Base-by-base conservation (phyloP, 64 coral and sea anemone species). In the Montipora capricornis region DNA sequence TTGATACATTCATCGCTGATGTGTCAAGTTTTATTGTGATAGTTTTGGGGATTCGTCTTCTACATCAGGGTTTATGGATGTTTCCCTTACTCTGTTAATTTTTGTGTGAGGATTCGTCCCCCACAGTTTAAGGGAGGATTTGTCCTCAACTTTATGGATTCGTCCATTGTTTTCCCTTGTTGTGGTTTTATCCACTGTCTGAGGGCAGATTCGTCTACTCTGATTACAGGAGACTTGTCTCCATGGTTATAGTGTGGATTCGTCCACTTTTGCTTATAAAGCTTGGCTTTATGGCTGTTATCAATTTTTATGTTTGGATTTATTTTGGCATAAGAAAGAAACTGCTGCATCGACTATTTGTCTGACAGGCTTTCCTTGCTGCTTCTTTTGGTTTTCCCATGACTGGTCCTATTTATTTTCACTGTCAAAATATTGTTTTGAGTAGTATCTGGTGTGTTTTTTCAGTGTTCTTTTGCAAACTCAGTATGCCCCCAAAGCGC, bases 351-450 rank as follows among this genome's bases (percentile, higher is more conserved):
- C 26, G 26, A 81, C 79, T 81, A 5, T 44, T 8, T 79, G 76
- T 79, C 24, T 79, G 76, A 79, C 78, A 57, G 78, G 78, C 78
- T 50, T 80, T 81, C 55, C 79, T 22, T 58, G 48, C 79, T 19
- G 19, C 79, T 29, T 53, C 24, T 1, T 47, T 79, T 79, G 0
- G 5, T 45, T 44, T 81, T 11, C 20, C 16, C 47, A 81, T 49
- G 26, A 26, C 26, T 26, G 26, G 26, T 26, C 24, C 24, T 24
- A 24, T 6, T 53, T 12, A 2, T 13, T 19, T 47, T 44, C 19
- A 52, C 14, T 17, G 19, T 81, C 11, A 58, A 0, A 49, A 49
- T n/a, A 49, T 29, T 53, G 19, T 14, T 81, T 69, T 9, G 15
- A 0, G 58, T n/a, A 0, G 67, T 69, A 11, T 69, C 79, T 81